Conservation (phyloP, 2,113 vertebrate species). For the Indicator indicator region DNA sequence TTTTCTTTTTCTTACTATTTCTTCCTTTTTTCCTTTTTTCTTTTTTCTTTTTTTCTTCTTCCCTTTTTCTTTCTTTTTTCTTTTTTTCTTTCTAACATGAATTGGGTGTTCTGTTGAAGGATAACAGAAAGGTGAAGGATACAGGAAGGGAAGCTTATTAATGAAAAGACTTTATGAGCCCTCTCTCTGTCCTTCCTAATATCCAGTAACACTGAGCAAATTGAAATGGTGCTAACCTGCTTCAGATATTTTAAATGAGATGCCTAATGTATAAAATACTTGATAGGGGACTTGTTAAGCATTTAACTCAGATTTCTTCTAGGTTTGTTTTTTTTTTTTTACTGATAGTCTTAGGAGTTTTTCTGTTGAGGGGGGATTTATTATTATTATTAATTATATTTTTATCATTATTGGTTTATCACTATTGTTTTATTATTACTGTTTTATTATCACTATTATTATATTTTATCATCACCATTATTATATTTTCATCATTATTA, state of each 20-base stretch:
- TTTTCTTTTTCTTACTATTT: neutral
- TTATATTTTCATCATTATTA: neutral
- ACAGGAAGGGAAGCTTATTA: constrained; percentile 60
- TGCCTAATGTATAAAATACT: constrained; percentile 6
- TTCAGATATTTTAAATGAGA: constrained; percentile 48
- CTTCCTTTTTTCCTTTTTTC: neutral
- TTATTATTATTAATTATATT: neutral
- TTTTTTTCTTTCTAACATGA: neutral
- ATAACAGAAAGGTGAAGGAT: constrained; percentile 66
- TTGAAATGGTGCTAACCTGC: constrained; percentile 34
- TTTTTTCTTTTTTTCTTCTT: neutral
- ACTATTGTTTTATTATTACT: neutral
- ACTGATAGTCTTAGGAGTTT: neutral
- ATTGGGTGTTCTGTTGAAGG: constrained; percentile 52
- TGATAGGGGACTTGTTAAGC: neutral
- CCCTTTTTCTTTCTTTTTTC: neutral
- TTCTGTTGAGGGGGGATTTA: neutral
- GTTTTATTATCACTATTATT: neutral
- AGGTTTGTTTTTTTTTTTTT: neutral
- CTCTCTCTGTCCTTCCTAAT: constrained; percentile 46
- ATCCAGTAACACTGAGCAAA: constrained; percentile 44
- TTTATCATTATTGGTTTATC: neutral
- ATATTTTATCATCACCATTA: neutral
- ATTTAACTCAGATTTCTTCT: neutral
- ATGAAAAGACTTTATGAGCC: constrained; percentile 50